These are phyloP conservation scores for Nylanderia fulva DNA, from an alignment of 1,140 invertebrate species.

Conservation along the genomic window DNA sequence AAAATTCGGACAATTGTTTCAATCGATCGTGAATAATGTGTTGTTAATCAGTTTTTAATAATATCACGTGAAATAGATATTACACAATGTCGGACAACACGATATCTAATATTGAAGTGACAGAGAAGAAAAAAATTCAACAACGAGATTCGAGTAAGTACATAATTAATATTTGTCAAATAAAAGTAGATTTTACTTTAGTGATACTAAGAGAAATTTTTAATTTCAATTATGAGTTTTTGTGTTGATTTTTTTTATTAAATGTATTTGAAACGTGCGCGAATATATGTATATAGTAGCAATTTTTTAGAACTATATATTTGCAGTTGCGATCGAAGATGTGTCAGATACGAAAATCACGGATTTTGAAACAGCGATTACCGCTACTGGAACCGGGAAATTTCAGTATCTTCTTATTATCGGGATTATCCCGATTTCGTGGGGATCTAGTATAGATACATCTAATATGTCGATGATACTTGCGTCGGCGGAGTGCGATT, in stretches of 20 bases:
- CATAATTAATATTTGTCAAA: neutral
- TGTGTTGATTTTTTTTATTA: neutral
- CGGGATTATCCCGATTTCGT: slow-evolving; percentile 88
- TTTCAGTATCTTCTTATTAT: slow-evolving; percentile 89
- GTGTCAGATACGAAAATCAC: slow-evolving; percentile 79
- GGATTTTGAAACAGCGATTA: slow-evolving; percentile 88
- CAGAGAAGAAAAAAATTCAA: neutral
- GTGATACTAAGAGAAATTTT: neutral
- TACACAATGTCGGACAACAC: slow-evolving; percentile 36
- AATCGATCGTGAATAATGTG: neutral
- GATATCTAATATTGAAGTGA: neutral
- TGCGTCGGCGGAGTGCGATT: slow-evolving; percentile 90
- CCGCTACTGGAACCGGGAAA: slow-evolving; percentile 88
- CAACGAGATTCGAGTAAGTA: slow-evolving; percentile 52
- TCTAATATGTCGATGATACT: slow-evolving; percentile 89
- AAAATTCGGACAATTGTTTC: neutral
- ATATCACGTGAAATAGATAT: neutral
- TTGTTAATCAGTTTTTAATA: neutral
- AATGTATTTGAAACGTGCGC: neutral
- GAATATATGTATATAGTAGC: neutral
- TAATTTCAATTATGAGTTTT: neutral
- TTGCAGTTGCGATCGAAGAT: neutral
- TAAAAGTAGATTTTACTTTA: neutral
- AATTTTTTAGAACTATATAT: neutral
- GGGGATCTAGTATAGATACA: slow-evolving; percentile 89